phyloP scores from a whole-genome alignment of 2,888 invertebrate species.

The Holacanthella duospinosa region DNA sequence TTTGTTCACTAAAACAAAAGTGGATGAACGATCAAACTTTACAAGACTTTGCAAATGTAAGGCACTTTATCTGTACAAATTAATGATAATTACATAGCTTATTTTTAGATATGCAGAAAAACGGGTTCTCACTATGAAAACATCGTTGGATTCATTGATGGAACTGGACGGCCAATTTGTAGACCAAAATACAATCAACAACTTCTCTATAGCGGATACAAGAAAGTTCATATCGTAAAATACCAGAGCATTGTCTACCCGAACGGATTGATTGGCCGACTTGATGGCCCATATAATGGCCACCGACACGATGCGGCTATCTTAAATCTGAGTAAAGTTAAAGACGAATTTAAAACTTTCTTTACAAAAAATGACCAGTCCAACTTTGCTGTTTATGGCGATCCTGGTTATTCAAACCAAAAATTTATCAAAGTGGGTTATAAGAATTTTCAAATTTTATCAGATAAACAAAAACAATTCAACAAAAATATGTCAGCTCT shows the following conservation, averaged over 20 bases:
- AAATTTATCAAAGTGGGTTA: conserved; percentile 15
- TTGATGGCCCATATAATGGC: conserved; percentile 16
- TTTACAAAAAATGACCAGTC: conserved; percentile 5
- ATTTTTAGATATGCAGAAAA: background rate
- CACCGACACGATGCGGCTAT: conserved; percentile 16
- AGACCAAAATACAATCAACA: conserved; percentile 12
- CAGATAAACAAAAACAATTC: conserved; percentile 8
- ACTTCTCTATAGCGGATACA: conserved; percentile 14
- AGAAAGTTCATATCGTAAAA: conserved; percentile 13
- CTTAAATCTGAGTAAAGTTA: conserved; percentile 6
- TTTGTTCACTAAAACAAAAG: background rate
- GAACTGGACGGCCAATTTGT: conserved; percentile 15
- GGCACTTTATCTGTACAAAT: background rate
- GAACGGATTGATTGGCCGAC: conserved; percentile 17
- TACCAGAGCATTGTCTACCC: conserved; percentile 16
- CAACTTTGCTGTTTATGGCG: conserved; percentile 7
- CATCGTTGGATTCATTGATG: conserved; percentile 18
- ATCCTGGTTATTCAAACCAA: conserved; percentile 16
- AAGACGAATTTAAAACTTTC: background rate
- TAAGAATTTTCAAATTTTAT: conserved; percentile 7
- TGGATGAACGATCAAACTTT: background rate
- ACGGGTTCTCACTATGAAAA: conserved; percentile 12
- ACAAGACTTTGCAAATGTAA: background rate
- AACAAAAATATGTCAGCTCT: conserved; percentile 13
- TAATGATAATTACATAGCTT: background rate